Percentiles rank a stretch among this genome's conserved stretches.
Conservation (phyloP, 2,113 vertebrate species). For the Gila orcuttii region DNA sequence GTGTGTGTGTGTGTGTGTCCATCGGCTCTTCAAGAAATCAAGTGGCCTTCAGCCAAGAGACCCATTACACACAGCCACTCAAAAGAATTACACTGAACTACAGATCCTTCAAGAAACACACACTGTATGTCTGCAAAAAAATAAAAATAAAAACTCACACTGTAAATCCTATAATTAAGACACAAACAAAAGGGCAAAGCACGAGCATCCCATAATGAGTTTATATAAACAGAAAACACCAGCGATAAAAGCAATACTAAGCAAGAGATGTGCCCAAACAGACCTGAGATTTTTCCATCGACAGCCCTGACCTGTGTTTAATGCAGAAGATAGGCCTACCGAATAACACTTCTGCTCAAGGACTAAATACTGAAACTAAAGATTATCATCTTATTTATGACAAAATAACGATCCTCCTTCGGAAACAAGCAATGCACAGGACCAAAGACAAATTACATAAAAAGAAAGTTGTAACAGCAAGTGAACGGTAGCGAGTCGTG, state of each 20-base stretch:
- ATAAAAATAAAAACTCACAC: not conserved
- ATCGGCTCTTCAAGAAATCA: conserved; percentile 11
- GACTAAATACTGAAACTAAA: not conserved
- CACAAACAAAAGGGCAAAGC: not conserved
- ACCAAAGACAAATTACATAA: not conserved
- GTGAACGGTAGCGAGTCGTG: not conserved
- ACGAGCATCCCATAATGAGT: not conserved
- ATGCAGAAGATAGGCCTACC: too few relatives aligned
- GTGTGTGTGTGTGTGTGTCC: too few relatives aligned
- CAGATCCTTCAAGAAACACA: not conserved
- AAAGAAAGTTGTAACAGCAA: not conserved
- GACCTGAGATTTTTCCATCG: not conserved
- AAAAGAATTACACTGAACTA: not conserved
- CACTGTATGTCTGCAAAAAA: not conserved
- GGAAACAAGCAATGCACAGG: not conserved
- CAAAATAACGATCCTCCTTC: conserved; percentile 6
- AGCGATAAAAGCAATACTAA: not conserved
- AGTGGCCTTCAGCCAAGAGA: conserved; percentile 37
- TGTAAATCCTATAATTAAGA: not conserved
- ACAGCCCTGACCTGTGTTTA: too few relatives aligned
- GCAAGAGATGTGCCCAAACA: not conserved
- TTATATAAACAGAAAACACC: not conserved
- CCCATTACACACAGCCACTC: conserved; percentile 23
- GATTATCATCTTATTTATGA: conserved; percentile 11
- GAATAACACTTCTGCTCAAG: too few relatives aligned